These are phyloP conservation scores for Serilophus lunatus DNA, from an alignment of 2,113 vertebrate species.

Conservation along the genomic window DNA sequence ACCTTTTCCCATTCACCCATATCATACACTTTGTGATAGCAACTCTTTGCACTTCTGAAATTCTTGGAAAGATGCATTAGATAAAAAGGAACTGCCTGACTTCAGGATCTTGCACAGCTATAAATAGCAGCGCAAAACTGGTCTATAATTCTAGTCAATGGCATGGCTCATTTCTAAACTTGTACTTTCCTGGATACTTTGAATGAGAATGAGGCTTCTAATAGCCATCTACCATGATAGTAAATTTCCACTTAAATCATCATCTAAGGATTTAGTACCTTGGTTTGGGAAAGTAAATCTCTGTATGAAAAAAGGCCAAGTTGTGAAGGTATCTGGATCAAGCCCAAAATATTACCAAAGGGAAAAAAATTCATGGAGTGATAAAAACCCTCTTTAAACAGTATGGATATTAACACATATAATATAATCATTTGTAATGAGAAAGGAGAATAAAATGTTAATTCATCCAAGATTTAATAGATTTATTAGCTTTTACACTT, in stretches of 20 bases:
- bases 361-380: background rate
- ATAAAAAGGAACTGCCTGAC: background rate
- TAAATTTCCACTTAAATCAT: conserved; percentile 49
- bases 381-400: conserved; percentile 34
- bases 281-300: conserved; percentile 29
- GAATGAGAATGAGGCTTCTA: conserved; percentile 20
- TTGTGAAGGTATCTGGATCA: conserved; percentile 25
- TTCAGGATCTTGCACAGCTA: background rate
- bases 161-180: conserved; percentile 31
- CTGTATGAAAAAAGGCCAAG: conserved; percentile 3
- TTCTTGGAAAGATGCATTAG: background rate
- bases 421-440: conserved; percentile 55
- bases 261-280: conserved; percentile 15
- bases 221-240: conserved; percentile 16
- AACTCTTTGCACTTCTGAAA: background rate
- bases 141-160: conserved; percentile 51
- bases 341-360: background rate
- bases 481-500: conserved; percentile 48
- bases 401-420: conserved; percentile 34
- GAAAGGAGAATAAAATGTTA: conserved; percentile 63
- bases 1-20: background rate
- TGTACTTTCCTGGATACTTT: conserved; percentile 22
- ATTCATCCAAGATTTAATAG: conserved; percentile 35
- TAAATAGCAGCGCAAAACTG: conserved; percentile 1
- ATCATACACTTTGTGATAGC: background rate